Evolutionary conservation across 2,113 vertebrate genomes (phyloP), one percentile per base, ranked within the genome.

Genomic region (Melanerpes formicivorus): DNA sequence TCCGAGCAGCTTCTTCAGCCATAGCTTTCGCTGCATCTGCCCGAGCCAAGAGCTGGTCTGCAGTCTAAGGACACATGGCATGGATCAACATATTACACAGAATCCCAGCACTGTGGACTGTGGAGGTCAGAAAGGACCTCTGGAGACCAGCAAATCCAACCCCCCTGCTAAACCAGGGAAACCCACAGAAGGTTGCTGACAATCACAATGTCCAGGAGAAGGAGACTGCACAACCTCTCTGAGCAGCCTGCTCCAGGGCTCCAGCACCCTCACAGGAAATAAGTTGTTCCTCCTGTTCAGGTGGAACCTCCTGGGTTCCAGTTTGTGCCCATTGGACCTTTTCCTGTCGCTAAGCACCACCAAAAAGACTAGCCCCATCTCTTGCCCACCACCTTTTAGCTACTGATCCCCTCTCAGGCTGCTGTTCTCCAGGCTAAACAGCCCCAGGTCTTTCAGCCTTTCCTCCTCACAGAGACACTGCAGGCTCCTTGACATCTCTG

Each of bases 11-110:
- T 93, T 99, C 99, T 64, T 99, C 99, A 2, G 99, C 99, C 66
- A 98, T 94, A 44, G 99, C 99, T 94, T 99, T 99, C 5, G 99
- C 99, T 5, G 99, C 99, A 16, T 99, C 99, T 2, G 98, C 99
- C 70, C 99, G 98, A 76, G 99, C 99, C 37, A 99, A 90, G 77
- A 99, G 98, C 95, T 99, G 99, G 92, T 99, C 99, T 1, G 99
- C 99, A 3, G 99, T 99, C 99, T 99, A 96, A 56, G 84, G 88
- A 96, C 62, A 93, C 37, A 94, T 0, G 30, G 63, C 52, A 73
- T 0, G 6, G 10, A 21, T 34, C 48, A 87, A 9, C 18, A 22
- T 30, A 66, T 66, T 30, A 66, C 26, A 46, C 40, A 29, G 17
- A 42, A 65, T 44, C 26, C 26, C 26, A 21, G 17, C 4, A 29